Evolutionary conservation across 2,888 invertebrate species (phyloP).

Genomic region (Prosapia bicincta): DNA sequence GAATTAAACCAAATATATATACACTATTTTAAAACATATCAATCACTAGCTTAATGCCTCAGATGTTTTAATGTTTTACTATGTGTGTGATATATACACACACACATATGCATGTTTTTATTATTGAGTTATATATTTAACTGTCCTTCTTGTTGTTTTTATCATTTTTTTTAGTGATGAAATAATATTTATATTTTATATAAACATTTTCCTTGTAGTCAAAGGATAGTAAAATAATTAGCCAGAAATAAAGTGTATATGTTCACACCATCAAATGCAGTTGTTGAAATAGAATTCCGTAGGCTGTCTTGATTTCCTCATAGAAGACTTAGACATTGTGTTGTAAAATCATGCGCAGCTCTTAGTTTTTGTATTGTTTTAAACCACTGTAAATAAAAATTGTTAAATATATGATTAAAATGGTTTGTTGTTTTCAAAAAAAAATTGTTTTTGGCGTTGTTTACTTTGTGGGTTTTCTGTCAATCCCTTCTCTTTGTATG

Average conservation of each 20-base stretch:
- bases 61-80: no score
- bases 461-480: neutral
- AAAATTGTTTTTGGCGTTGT: neutral
- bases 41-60: no score
- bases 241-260: no score
- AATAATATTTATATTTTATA: neutral
- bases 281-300: neutral
- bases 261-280: no score
- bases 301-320: neutral
- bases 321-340: neutral
- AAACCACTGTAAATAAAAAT: neutral
- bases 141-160: neutral
- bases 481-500: neutral
- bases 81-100: no score
- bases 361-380: neutral
- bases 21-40: no score
- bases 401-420: neutral
- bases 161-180: no score
- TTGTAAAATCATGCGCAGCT: neutral
- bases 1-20: no score
- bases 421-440: neutral
- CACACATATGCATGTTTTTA: no score
- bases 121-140: no score
- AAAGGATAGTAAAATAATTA: neutral
- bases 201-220: neutral